Evolutionary conservation across 2,888 invertebrate species (phyloP).

Genomic region (Hofmannophila pseudospretella): DNA sequence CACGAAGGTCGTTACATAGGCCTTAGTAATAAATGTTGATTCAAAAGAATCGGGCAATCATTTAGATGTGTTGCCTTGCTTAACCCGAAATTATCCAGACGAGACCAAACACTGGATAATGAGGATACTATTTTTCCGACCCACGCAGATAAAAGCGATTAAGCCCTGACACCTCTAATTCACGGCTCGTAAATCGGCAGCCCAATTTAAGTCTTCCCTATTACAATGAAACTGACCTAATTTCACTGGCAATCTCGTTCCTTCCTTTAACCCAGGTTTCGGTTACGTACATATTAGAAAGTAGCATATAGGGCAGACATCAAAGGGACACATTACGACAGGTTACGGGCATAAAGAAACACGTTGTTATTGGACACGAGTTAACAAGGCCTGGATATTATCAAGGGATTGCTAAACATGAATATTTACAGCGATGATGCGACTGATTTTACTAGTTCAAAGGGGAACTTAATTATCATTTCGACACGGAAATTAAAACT

Average conservation of each 20-base stretch:
- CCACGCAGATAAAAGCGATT: conserved; percentile 4
- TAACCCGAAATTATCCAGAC: neutral
- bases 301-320: conserved; percentile 26
- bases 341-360: conserved; percentile 16
- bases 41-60: no score
- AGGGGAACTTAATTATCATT: neutral
- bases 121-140: conserved; percentile 1
- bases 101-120: conserved; percentile 1
- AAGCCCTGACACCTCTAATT: conserved; percentile 9
- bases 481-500: no score
- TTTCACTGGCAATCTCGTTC: conserved; percentile 6
- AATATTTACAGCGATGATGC: neutral
- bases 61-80: no score
- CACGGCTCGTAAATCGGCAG: conserved; percentile 10
- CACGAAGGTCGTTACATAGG: no score
- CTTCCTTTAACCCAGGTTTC: conserved; percentile 8
- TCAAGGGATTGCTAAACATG: conserved; percentile 7
- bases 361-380: conserved; percentile 8
- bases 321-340: conserved; percentile 25
- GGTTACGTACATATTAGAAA: conserved; percentile 14
- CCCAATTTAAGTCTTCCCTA: conserved; percentile 9
- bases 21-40: no score
- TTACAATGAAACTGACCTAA: conserved; percentile 13
- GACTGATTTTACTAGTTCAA: neutral
- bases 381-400: conserved; percentile 5